Conservation (phyloP, 2,113 vertebrate species). For the Uria aalge region DNA sequence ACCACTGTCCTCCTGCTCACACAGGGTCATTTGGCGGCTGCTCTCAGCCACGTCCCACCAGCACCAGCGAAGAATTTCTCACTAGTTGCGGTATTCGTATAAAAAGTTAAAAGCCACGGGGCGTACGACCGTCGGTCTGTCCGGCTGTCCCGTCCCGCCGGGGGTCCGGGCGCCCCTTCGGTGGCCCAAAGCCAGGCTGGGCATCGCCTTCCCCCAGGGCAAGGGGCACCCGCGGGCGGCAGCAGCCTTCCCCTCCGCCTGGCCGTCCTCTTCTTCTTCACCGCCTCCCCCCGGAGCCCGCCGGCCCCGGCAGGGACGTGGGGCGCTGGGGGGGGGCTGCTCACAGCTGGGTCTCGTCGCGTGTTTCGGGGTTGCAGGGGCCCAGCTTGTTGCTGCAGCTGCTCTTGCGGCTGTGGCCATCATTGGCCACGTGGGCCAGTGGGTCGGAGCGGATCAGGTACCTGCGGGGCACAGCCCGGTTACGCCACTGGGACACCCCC, state of each 20-base stretch:
- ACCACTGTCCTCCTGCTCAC: neutral
- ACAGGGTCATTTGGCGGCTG: accelerated
- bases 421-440: conserved; percentile 87
- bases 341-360: conserved; percentile 87
- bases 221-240: neutral
- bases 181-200: neutral
- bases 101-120: conserved; percentile 62
- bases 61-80: neutral
- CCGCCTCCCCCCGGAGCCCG: neutral
- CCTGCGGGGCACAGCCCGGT: conserved; percentile 43
- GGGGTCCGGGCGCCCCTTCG: neutral
- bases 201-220: neutral
- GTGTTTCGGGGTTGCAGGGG: conserved; percentile 77
- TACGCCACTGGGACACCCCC: accelerated
- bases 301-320: neutral
- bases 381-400: conserved; percentile 79
- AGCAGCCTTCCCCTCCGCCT: neutral
- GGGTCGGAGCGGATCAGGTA: conserved; percentile 95
- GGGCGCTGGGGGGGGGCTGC: neutral
- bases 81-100: conserved; percentile 54
- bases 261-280: neutral
- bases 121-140: accelerated
- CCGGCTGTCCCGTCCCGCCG: neutral
- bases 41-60: neutral
- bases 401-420: conserved; percentile 74